These are phyloP conservation scores for Knipowitschia caucasica DNA, from an alignment of 2,797 vertebrate genomes.

Conservation along the genomic window DNA sequence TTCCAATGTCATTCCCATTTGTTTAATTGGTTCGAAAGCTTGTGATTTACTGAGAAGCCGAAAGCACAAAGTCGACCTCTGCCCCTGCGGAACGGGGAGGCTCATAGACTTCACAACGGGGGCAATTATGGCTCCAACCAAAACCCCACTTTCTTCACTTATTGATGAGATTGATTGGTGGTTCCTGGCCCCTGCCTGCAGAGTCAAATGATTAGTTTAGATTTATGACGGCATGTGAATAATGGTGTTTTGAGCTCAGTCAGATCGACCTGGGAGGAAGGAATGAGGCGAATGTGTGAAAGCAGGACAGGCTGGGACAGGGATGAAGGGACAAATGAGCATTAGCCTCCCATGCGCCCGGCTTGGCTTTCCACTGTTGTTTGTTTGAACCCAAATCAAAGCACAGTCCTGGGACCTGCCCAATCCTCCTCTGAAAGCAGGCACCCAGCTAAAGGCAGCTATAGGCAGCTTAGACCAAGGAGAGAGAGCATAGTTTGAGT, in stretches of 20 bases:
- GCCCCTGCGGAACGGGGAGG: slow-evolving; percentile 20
- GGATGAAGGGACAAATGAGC: slow-evolving; percentile 47
- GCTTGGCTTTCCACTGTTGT: slow-evolving; percentile 29
- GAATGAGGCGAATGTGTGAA: slow-evolving; percentile 34
- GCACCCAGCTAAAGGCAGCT: not conserved
- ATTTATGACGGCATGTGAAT: slow-evolving; percentile 44
- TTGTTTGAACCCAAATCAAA: slow-evolving; percentile 32
- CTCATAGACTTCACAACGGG: slow-evolving; percentile 26
- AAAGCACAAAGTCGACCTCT: slow-evolving; percentile 7
- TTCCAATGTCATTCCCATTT: not conserved
- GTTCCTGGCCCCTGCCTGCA: slow-evolving; percentile 15
- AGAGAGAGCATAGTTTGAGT: not conserved
- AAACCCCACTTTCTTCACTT: slow-evolving; percentile 25
- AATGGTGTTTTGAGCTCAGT: slow-evolving; percentile 30
- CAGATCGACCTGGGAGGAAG: slow-evolving; percentile 36
- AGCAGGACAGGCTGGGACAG: slow-evolving; percentile 30
- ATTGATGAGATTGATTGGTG: slow-evolving; percentile 47
- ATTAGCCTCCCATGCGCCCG: slow-evolving; percentile 32
- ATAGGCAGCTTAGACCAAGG: not conserved
- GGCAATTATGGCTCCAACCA: slow-evolving; percentile 30
- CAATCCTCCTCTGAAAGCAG: slow-evolving; percentile 16
- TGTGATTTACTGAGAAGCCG: slow-evolving; percentile 39
- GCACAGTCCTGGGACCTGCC: slow-evolving; percentile 41
- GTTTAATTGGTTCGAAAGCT: slow-evolving; percentile 5
- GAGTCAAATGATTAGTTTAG: slow-evolving; percentile 45